Base-by-base conservation (phyloP, 2,113 vertebrate genomes). In the Tamias sibiricus region DNA sequence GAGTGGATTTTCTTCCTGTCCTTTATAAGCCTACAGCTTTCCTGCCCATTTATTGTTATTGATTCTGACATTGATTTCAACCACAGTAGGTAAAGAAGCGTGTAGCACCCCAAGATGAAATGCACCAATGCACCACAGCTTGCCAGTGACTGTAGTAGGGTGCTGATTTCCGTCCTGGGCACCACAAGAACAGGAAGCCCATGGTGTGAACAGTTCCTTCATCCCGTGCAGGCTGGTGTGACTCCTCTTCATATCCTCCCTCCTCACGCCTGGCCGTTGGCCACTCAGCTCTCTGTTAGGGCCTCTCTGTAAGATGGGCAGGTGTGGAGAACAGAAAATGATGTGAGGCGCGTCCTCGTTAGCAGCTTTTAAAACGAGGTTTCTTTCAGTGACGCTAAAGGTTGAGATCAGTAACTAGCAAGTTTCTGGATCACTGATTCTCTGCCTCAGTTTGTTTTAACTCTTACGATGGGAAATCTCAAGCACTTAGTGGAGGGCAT, bases 371-470 rank as follows among this genome's bases (percentile, higher is more conserved):
- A 40, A 66, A 74, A 77, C 19, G 49, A 84, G 28, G 42, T 54
- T 81, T 75, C 76, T 54, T 81, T 75, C 76, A 59, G 83, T 86
- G 90, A 95, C 69, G 69, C 79, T 32, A 59, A 95, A 94, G 42
- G 82, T 88, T 68, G n/a, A 96, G 82, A 57, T 30, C 37, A 94
- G 30, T 93, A 88, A 84, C 89, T 68, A 28, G 74, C 83, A 93
- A 72, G 57, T 90, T 97, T 91, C 86, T 83, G 82, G 87, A 64
- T 93, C 85, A 4, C 37, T 90, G 87, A 4, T 35, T 93, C 16
- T 82, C 42, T 75, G 49, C 47, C 37, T 79, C 17, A 7, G 77
- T 83, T 42, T 57, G 62, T 40, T 3, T 47, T 40, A 66, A 37
- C 79, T 66, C n/a, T 83, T 86, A 64, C 28, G 64, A 9, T 68